These are phyloP conservation scores for Timandra comae DNA, from an alignment of 2,888 invertebrate species.

Conservation along the genomic window DNA sequence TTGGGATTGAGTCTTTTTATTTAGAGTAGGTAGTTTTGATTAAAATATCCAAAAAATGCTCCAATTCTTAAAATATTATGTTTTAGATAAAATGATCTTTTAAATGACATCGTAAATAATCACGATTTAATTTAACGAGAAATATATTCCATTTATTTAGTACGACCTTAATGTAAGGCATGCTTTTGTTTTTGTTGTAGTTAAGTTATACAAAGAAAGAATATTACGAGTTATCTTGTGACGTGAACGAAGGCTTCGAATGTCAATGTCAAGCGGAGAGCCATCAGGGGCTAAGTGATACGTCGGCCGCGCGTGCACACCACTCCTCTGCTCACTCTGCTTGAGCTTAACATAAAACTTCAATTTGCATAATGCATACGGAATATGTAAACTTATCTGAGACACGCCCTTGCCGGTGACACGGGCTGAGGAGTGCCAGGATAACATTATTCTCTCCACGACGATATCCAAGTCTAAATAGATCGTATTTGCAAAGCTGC, in stretches of 20 bases:
- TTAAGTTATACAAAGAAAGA: no score
- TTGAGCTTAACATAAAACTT: conserved; percentile 70
- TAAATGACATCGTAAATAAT: no score
- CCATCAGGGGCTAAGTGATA: conserved; percentile 37
- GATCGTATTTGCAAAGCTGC: conserved; percentile 62
- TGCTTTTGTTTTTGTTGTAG: no score
- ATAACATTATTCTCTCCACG: conserved; percentile 69
- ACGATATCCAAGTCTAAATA: conserved; percentile 68
- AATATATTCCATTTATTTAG: no score
- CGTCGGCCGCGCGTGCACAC: conserved; percentile 31
- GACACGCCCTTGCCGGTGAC: conserved; percentile 72
- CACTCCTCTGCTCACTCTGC: conserved; percentile 21
- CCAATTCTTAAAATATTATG: neutral
- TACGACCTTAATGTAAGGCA: no score
- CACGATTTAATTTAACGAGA: no score
- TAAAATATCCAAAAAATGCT: conserved; percentile 2
- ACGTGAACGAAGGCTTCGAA: conserved; percentile 21
- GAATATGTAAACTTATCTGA: conserved; percentile 73
- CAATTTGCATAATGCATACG: conserved; percentile 75
- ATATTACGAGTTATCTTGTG: conserved; percentile 27
- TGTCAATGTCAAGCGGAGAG: conserved; percentile 37
- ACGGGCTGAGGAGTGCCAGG: conserved; percentile 67
- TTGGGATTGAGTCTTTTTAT: conserved; percentile 13
- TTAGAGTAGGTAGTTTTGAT: conserved; percentile 1
- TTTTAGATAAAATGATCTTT: no score